Percentiles rank a stretch among this genome's conserved stretches.
These are phyloP conservation scores for Myotis lucifugus DNA, from an alignment of 2,113 vertebrate genomes.

Conservation along the genomic window DNA sequence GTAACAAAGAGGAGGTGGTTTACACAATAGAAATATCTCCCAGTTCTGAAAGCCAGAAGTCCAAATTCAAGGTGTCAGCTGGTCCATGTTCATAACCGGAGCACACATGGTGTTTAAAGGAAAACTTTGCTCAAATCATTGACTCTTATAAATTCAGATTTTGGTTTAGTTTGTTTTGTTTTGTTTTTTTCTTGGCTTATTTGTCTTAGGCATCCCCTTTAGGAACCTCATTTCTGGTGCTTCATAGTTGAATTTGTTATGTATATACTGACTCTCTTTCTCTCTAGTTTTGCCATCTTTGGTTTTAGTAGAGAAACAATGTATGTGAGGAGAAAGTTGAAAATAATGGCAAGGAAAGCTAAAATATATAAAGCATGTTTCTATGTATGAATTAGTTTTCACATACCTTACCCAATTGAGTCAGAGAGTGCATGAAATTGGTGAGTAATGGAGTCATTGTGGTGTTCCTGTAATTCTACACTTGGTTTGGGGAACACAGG, in stretches of 20 bases:
- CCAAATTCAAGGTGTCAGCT: neutral
- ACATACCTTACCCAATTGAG: neutral
- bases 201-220: neutral
- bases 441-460: neutral
- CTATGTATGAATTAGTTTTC: neutral
- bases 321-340: neutral
- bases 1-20: neutral
- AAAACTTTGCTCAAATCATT: neutral
- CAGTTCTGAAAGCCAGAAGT: neutral
- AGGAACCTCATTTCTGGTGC: neutral
- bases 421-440: neutral
- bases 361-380: neutral
- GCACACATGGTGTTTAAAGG: neutral
- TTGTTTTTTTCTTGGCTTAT: neutral
- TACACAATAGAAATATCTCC: neutral
- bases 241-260: neutral
- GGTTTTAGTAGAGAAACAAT: neutral
- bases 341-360: neutral
- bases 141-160: conserved; percentile 15
- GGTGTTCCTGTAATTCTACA: neutral
- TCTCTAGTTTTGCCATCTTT: neutral
- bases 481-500: neutral
- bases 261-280: neutral
- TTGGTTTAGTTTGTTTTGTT: neutral
- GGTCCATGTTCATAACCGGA: neutral